These are phyloP conservation scores for Odontophorus gujanensis DNA, from an alignment of 2,113 vertebrate genomes.

Conservation along the genomic window DNA sequence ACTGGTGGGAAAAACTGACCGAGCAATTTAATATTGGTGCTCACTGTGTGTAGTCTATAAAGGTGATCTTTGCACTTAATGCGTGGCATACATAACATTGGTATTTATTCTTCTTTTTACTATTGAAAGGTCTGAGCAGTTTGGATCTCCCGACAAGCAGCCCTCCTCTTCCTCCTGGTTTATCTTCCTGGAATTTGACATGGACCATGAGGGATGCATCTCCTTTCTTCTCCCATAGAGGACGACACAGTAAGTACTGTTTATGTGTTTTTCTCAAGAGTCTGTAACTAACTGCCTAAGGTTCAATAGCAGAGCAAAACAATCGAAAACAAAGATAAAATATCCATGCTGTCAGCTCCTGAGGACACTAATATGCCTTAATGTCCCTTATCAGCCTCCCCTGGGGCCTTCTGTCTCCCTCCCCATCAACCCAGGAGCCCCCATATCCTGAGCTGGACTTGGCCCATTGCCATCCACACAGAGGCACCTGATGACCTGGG, in stretches of 20 bases:
- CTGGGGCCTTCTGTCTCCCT: neutral
- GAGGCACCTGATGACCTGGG: neutral
- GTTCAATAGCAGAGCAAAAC: neutral
- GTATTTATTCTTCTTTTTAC: slow-evolving; percentile 7
- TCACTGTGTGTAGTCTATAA: neutral
- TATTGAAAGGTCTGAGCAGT: slow-evolving; percentile 62
- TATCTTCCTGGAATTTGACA: slow-evolving; percentile 79
- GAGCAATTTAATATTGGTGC: neutral
- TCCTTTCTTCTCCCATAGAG: slow-evolving; percentile 77
- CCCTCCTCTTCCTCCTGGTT: slow-evolving; percentile 31
- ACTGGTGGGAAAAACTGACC: neutral
- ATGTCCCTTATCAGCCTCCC: neutral
- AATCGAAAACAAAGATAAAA: neutral
- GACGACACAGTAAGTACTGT: slow-evolving; percentile 77
- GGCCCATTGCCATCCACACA: neutral
- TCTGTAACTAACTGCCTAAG: neutral
- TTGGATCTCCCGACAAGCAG: slow-evolving; percentile 40
- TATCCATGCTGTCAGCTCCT: neutral
- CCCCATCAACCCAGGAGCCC: neutral
- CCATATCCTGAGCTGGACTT: neutral
- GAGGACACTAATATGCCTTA: neutral
- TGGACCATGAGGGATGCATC: slow-evolving; percentile 84
- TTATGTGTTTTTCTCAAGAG: neutral
- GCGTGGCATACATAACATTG: neutral
- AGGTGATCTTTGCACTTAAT: neutral